Base-by-base conservation (phyloP, 2,888 invertebrate genomes). In the Agonopterix arenella region DNA sequence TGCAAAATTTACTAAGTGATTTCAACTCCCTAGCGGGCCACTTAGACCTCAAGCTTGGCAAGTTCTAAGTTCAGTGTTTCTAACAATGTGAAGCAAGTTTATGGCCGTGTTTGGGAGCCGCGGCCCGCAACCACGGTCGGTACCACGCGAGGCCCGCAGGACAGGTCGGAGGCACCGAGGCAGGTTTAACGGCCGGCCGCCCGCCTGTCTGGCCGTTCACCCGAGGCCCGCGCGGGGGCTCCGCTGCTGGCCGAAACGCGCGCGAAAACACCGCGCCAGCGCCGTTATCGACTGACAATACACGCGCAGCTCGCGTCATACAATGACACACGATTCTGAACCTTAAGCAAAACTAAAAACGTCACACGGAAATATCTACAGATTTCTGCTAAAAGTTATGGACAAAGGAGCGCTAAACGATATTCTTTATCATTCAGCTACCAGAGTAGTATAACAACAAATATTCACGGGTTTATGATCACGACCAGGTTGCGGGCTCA, bases 201-300 rank as follows among this genome's bases (percentile, higher is more conserved):
- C 80, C 76, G 80, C 70, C 80, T 78, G 89, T 88, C 89, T 88
- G 89, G 88, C 84, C 89, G 80, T 89, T 89, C 84, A 89, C 86
- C 88, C 88, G 85, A 67, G 84, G 84, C 86, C 88, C 86, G 85
- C 73, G 80, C 80, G 82, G 84, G 82, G 79, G 77, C 77, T 60
- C 40, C 40, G 40, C 59, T 53, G 40, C 59, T 53, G 66, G 59
- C 68, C 63, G 69, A 74, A 79, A 72, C 75, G 73, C 73, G 82
- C 82, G 83, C 84, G 84, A 85, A 85, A 85, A 83, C 79, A 69
- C 68, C 78, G 85, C 84, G 84, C 81, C 68, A 80, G 81, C 83
- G 82, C 82, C 81, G 77, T 76, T 78, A 76, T 75, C 76, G 65
- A 54, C 52, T 62, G 50, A 50, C 53, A 52, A 58, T 58, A 62